Evolutionary conservation across 1,140 invertebrate genomes (phyloP).

Genomic region (Drosophila obscura): DNA sequence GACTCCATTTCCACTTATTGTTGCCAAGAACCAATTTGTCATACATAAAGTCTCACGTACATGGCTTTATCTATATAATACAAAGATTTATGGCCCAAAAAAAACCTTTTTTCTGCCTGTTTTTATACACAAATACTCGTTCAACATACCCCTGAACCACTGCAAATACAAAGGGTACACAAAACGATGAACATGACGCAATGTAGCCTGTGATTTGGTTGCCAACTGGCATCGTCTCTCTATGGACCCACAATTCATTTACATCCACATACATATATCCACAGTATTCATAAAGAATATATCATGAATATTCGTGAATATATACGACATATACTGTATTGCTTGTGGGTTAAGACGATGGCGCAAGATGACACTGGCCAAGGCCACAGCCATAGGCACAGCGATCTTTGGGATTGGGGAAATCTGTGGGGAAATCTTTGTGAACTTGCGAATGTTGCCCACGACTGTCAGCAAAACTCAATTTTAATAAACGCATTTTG

Average conservation of each 20-base stretch:
- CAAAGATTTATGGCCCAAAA: too few relatives aligned
- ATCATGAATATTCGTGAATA: too few relatives aligned
- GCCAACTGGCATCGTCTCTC: conserved; percentile 55
- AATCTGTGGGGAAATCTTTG: conserved; percentile 9
- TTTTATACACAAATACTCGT: too few relatives aligned
- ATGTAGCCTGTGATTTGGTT: conserved; percentile 28
- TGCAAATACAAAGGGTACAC: too few relatives aligned
- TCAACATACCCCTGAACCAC: too few relatives aligned
- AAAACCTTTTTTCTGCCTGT: too few relatives aligned
- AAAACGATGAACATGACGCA: conserved; percentile 49
- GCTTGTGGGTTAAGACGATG: neutral
- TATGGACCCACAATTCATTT: conserved; percentile 28
- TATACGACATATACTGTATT: neutral
- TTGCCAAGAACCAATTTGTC: too few relatives aligned
- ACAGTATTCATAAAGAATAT: conserved; percentile 6
- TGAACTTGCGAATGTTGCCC: conserved; percentile 17
- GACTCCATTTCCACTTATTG: too few relatives aligned
- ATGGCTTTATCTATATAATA: too few relatives aligned
- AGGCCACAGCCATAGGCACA: conserved; percentile 58
- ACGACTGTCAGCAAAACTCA: conserved; percentile 51
- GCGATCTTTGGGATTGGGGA: conserved; percentile 1
- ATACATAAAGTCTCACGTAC: too few relatives aligned
- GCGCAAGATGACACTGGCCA: conserved; percentile 61
- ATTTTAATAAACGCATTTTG: conserved; percentile 73
- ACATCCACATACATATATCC: conserved; percentile 25